phyloP scores from a whole-genome alignment of 2,797 vertebrate genomes.

The Thripadectes ignobilis region DNA sequence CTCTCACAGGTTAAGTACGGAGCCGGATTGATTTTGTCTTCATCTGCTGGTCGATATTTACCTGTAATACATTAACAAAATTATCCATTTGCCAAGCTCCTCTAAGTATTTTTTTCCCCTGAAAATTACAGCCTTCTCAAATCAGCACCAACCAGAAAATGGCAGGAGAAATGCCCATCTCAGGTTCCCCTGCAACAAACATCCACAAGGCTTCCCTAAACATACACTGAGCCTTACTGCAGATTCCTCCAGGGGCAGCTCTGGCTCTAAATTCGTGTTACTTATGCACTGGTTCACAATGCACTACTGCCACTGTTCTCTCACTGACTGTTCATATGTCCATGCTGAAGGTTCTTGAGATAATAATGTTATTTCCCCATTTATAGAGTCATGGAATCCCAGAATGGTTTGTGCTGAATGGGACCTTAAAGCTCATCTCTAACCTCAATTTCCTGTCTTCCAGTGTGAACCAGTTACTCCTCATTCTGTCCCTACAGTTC shows the following conservation, averaged over 20 bases:
- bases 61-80: constrained; percentile 76
- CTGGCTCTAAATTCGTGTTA: background rate
- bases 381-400: background rate
- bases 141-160: background rate
- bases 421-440: background rate
- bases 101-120: accelerated
- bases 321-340: background rate
- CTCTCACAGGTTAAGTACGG: constrained; percentile 88
- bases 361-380: background rate
- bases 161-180: background rate
- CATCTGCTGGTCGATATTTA: constrained; percentile 93
- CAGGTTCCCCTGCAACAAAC: background rate
- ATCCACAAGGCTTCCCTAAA: background rate
- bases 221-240: background rate
- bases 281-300: background rate
- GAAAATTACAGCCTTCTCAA: background rate
- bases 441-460: background rate
- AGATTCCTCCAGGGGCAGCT: background rate
- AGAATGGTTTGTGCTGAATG: background rate
- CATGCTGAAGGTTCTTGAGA: accelerated
- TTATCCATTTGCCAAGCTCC: background rate
- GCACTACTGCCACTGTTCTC: too few species aligned
- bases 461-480: background rate
- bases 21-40: constrained; percentile 84
- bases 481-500: background rate